phyloP scores from a whole-genome alignment of 2,888 invertebrate species.

The Harmothoe impar region DNA sequence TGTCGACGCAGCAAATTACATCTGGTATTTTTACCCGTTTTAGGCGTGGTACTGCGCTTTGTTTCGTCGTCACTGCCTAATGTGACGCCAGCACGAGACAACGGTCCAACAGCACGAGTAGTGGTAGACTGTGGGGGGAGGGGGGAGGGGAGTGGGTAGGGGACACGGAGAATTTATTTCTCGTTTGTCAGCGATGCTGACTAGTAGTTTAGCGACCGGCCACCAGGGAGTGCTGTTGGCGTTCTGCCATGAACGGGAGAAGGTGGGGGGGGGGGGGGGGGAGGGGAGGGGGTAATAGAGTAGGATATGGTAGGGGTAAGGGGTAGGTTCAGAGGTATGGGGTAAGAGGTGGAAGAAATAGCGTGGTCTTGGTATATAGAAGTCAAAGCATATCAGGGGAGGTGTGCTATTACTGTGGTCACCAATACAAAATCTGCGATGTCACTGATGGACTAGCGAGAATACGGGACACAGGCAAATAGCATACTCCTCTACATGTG shows the following conservation, averaged over 20 bases:
- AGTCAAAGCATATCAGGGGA: too few relatives aligned
- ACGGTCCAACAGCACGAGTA: background rate
- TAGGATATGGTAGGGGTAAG: too few relatives aligned
- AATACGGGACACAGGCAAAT: too few relatives aligned
- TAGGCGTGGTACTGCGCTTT: constrained; percentile 10
- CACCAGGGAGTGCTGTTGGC: background rate
- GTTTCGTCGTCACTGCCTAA: background rate
- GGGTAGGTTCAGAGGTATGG: too few relatives aligned
- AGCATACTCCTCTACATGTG: too few relatives aligned
- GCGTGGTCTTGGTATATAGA: too few relatives aligned
- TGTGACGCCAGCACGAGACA: constrained; percentile 40
- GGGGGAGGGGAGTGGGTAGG: background rate
- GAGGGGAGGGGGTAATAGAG: background rate
- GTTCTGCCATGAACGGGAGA: background rate
- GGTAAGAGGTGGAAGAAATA: too few relatives aligned
- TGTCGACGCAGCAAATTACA: constrained; percentile 20
- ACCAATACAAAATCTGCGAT: too few relatives aligned
- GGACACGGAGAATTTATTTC: constrained; percentile 51
- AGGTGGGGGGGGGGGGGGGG: background rate
- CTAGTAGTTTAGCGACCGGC: background rate
- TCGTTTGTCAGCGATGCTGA: constrained; percentile 32
- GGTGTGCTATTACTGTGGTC: too few relatives aligned
- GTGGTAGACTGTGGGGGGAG: too few relatives aligned
- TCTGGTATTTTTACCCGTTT: constrained; percentile 10
- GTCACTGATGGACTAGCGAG: too few relatives aligned